A percentile compares a stretch with the other conserved stretches of the same genome.
These are phyloP conservation scores for Varanus komodoensis DNA, from an alignment of 2,113 vertebrate genomes.

Conservation along the genomic window DNA sequence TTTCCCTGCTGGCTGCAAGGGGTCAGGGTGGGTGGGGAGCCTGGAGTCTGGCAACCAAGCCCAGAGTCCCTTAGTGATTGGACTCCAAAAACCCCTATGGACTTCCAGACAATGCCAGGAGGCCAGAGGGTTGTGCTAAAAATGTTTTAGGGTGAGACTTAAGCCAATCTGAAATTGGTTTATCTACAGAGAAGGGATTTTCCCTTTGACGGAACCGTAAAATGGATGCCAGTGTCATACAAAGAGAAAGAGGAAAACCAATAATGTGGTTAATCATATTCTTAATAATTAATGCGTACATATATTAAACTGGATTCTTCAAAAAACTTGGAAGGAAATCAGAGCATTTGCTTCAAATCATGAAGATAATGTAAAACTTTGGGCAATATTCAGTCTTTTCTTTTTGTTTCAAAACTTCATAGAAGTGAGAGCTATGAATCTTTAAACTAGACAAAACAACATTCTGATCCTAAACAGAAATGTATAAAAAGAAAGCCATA, in stretches of 20 bases:
- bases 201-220: neutral
- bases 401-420: slow-evolving; percentile 10
- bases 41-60: too few species aligned
- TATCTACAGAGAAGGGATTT: too few species aligned
- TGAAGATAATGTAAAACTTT: neutral
- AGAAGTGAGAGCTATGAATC: neutral
- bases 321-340: neutral
- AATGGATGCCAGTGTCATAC: neutral
- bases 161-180: neutral
- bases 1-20: too few species aligned
- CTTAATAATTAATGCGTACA: neutral
- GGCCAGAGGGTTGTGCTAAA: too few species aligned
- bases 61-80: too few species aligned
- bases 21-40: too few species aligned
- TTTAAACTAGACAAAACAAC: slow-evolving; percentile 1
- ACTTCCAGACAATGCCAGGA: too few species aligned
- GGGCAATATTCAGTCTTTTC: neutral
- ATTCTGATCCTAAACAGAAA: slow-evolving; percentile 3
- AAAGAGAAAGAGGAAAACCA: neutral
- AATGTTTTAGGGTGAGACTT: neutral
- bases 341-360: neutral
- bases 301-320: neutral
- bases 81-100: too few species aligned
- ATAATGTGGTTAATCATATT: neutral
- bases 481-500: neutral